phyloP scores from a whole-genome alignment of 2,113 vertebrate genomes.

The Cochlearius cochlearius region DNA sequence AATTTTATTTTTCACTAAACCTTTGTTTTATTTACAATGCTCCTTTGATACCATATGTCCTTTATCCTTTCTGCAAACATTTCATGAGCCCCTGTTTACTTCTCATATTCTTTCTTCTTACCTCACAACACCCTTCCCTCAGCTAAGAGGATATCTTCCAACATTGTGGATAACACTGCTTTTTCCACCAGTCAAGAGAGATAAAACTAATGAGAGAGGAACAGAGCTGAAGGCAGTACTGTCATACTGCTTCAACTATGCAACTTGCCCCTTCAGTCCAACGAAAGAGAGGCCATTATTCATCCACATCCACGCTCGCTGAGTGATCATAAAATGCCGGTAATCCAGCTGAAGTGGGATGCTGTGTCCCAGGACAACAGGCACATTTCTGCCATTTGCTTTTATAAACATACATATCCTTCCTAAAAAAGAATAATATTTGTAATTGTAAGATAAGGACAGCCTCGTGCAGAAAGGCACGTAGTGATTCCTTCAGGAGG shows the following conservation, averaged over 20 bases:
- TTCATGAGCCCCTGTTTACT: background rate
- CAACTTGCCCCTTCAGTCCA: background rate
- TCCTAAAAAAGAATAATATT: background rate
- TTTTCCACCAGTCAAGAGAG: background rate
- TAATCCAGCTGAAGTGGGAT: background rate
- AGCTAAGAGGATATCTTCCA: background rate
- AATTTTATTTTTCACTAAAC: background rate
- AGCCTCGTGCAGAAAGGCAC: background rate
- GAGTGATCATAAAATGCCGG: background rate
- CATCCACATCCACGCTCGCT: background rate
- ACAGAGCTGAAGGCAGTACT: background rate
- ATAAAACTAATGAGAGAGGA: background rate
- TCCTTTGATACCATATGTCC: background rate
- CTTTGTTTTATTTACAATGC: background rate
- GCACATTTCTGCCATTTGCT: background rate
- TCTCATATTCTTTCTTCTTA: background rate
- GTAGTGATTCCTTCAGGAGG: background rate
- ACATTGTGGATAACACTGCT: background rate
- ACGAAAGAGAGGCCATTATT: background rate
- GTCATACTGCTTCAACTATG: background rate
- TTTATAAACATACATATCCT: background rate
- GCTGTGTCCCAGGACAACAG: background rate
- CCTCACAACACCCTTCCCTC: background rate
- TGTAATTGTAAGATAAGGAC: background rate
- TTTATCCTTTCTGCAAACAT: background rate